Evolutionary conservation across 2,113 vertebrate genomes (phyloP), one percentile per base, ranked within the genome.

Genomic region (Aramus guarauna): DNA sequence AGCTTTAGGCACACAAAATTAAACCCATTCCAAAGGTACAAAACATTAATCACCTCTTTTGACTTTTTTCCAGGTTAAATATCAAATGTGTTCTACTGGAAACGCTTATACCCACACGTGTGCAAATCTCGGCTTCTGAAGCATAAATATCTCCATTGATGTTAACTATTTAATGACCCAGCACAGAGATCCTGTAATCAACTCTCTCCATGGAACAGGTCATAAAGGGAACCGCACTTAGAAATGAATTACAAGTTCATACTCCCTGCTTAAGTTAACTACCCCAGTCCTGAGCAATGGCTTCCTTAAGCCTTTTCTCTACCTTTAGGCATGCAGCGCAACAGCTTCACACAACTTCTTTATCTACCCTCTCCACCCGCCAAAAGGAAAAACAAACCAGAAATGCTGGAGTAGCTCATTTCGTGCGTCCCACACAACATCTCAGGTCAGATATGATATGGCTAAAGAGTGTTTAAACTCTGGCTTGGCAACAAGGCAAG

Each of bases 31-130:
- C 64, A 58, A 88, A 90, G 37, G 75, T 64, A 93, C 75, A 95
- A 94, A 94, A 74, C 72, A 90, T 83, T 79, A 80, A 94, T 94
- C 89, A 95, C 68, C 60, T 71, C 82, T 91, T 90, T 62, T 86
- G 71, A 88, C 88, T 84, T 86, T 86, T 64, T 22, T 84, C 50
- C 91, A 91, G 37, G 26, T 76, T 80, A 88, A 86, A 56, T 66
- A 89, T 43, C 56, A 72, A 92, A 84, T 12, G 37, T 50, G 21
- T 76, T 92, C 79, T 69, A 58, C 39, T 81, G 66, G 56, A 94
- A 90, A 85, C 0, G 0, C 12, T 95, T 75, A 73, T 34, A 82
- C 23, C 45, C 55, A 86, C 45, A n/a, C 1, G 0, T 55, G 74
- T 63, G 39, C 75, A 88, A 83, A 74, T 58, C 50, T 88, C 5